Evolutionary conservation across 2,113 vertebrate genomes (phyloP), one percentile per base, ranked within the genome.

Genomic region (Hemiprocne comata): DNA sequence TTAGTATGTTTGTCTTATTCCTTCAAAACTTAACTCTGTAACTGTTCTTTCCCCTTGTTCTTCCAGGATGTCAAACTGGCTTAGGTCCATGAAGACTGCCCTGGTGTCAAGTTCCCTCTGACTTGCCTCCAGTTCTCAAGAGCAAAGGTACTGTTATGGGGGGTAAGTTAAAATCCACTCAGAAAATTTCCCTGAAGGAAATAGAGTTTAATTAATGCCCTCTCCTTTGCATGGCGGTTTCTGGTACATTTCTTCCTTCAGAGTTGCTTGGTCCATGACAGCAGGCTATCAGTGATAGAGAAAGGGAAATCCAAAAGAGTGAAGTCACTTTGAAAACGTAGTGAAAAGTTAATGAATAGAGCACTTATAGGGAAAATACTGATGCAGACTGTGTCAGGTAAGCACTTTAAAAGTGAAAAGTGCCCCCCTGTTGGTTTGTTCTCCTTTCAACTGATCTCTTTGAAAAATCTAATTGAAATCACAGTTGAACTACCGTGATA

Each of bases 391-490:
- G 53, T 85, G 64, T 92, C 76, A 92, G 66, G 86, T 93, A 86
- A 92, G 83, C 83, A 72, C 66, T 95, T 72, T 61, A 62, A 85
- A 94, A 92, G 70, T 81, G 89, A 79, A 77, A 94, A 86, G 82
- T 77, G 64, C 33, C 76, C 80, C 60, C 57, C 61, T 71, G 33
- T 93, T 95, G 76, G 53, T 94, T 92, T 93, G 88, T 77, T 94
- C 83, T 86, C 31, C n/a, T 94, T 96, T 96, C 87, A 89, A 88
- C 57, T 46, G 50, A 89, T 93, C 42, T 84, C 70, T 92, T 87
- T 95, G 84, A 93, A 42, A 96, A 96, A 94, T 76, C 80, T 85
- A 31, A 85, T 94, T 93, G 88, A 90, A 90, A 87, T 90, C 91
- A 42, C 57, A 93, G 90, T 90, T 96, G 77, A 95, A 78, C 76